These are phyloP conservation scores for Agrotis exclamationis DNA, from an alignment of 2,888 invertebrate genomes.

Conservation along the genomic window DNA sequence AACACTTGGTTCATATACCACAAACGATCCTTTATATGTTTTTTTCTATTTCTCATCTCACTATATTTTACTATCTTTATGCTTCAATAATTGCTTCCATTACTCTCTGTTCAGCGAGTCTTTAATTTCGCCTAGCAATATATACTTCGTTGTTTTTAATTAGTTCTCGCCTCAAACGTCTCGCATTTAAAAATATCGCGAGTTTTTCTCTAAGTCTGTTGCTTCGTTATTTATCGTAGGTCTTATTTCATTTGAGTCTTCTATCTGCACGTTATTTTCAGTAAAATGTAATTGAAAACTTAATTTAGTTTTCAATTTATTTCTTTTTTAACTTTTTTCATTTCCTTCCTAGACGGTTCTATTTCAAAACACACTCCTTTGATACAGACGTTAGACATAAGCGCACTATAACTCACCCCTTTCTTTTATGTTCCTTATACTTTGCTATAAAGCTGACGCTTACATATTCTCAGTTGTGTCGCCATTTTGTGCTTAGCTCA, in stretches of 20 bases:
- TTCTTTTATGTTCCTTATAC: conserved; percentile 25
- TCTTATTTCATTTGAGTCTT: conserved; percentile 12
- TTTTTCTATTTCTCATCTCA: conserved; percentile 15
- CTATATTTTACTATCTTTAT: conserved; percentile 21
- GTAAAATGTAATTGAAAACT: neutral
- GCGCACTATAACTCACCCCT: conserved; percentile 26
- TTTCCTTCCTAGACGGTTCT: neutral
- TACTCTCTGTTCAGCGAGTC: conserved; percentile 48
- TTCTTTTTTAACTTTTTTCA: neutral
- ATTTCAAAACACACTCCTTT: conserved; percentile 15
- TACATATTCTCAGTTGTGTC: conserved; percentile 19
- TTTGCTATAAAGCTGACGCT: conserved; percentile 9
- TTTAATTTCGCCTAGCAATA: conserved; percentile 45
- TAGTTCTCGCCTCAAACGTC: conserved; percentile 39
- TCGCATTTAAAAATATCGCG: conserved; percentile 33
- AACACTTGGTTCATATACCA: neutral
- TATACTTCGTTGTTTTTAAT: conserved; percentile 57
- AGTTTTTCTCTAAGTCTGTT: conserved; percentile 1
- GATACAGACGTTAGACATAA: neutral
- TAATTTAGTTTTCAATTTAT: neutral
- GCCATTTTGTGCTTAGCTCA: conserved; percentile 42
- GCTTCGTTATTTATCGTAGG: conserved; percentile 31
- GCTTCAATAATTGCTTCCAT: conserved; percentile 55
- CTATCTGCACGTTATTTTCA: neutral
- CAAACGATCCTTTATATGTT: neutral